Conservation (phyloP, 2,113 vertebrate species). For the Camarhynchus parvulus region DNA sequence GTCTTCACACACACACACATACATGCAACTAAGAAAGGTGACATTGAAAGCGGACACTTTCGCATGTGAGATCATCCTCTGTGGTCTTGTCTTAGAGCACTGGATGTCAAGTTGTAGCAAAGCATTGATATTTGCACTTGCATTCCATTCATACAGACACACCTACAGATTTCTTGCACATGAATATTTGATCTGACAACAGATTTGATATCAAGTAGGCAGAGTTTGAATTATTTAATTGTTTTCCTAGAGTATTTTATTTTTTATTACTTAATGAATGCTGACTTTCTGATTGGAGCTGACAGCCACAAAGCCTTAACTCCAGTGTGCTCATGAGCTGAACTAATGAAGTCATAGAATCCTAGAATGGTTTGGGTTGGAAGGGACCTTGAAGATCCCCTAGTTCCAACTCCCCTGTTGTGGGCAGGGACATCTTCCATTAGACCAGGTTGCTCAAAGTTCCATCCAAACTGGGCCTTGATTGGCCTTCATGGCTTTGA, state of each 20-base stretch:
- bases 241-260: constrained; percentile 63
- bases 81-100: neutral
- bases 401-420: neutral
- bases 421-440: neutral
- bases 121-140: neutral
- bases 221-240: constrained; percentile 72
- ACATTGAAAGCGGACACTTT: neutral
- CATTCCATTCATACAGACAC: constrained; percentile 9
- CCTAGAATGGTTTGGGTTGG: neutral
- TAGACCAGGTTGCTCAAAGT: neutral
- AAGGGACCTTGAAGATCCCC: neutral
- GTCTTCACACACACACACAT: neutral
- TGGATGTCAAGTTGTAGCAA: neutral
- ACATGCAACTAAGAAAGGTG: neutral
- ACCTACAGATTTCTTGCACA: constrained; percentile 41
- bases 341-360: neutral
- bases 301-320: neutral
- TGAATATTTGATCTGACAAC: constrained; percentile 70
- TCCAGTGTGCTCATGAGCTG: neutral
- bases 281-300: neutral
- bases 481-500: neutral
- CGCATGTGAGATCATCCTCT: neutral
- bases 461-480: neutral
- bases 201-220: constrained; percentile 51
- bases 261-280: constrained; percentile 52